Conservation (phyloP, 2,113 vertebrate species). For the Zosterops lateralis region DNA sequence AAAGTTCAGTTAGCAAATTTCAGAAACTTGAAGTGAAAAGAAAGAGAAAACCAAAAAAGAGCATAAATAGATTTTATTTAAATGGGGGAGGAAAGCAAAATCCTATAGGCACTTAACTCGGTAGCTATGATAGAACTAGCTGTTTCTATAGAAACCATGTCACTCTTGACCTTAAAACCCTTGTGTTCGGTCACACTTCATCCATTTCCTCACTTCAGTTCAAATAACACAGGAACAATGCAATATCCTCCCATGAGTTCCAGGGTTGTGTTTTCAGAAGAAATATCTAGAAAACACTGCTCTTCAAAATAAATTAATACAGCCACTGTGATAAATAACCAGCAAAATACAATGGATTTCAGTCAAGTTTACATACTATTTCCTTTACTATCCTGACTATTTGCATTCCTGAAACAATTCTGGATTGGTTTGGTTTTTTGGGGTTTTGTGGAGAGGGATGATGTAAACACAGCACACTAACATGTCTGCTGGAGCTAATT, state of each 20-base stretch:
- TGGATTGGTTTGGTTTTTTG: background rate
- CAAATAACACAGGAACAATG: background rate
- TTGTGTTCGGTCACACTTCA: background rate
- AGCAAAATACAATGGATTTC: background rate
- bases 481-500: background rate
- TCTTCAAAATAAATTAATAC: background rate
- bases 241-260: background rate
- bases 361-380: background rate
- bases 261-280: background rate
- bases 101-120: background rate
- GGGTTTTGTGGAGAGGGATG: background rate
- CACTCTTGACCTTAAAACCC: background rate
- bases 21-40: background rate
- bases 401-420: background rate
- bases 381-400: background rate
- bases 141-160: constrained; percentile 18
- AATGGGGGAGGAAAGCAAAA: background rate
- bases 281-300: background rate
- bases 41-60: background rate
- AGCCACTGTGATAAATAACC: background rate
- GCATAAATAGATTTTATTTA: background rate
- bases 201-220: background rate
- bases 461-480: background rate
- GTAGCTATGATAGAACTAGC: background rate
- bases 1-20: background rate